Conservation (phyloP, 2,797 vertebrate species). For the Linurgus olivaceus region DNA sequence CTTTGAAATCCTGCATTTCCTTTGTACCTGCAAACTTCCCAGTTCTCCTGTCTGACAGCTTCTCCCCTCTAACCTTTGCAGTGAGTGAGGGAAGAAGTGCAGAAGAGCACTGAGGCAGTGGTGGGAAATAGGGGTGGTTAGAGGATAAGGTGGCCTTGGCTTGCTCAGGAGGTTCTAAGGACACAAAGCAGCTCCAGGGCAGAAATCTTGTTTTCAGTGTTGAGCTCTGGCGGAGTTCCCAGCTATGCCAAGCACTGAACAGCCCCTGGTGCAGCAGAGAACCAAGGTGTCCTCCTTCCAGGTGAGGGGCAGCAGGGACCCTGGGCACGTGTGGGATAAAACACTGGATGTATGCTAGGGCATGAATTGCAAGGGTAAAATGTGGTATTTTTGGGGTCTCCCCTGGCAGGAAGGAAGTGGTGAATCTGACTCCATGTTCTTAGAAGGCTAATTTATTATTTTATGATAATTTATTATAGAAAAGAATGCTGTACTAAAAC, state of each 20-base stretch:
- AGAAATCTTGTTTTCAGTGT: background rate
- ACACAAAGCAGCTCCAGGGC: background rate
- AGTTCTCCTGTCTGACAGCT: background rate
- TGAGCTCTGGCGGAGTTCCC: background rate
- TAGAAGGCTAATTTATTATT: no score
- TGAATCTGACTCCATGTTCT: no score
- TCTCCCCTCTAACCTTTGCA: background rate
- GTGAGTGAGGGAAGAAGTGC: background rate
- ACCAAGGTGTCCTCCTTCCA: accelerated
- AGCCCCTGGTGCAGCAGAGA: background rate
- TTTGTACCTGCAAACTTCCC: background rate
- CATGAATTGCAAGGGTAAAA: background rate
- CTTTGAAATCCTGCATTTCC: slow-evolving; percentile 15
- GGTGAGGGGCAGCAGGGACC: background rate
- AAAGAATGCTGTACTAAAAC: no score
- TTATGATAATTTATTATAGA: no score
- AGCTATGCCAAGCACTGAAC: background rate
- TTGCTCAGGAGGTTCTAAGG: background rate
- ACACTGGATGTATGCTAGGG: background rate
- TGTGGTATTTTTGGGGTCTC: no score
- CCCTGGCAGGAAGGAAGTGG: no score
- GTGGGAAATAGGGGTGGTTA: background rate
- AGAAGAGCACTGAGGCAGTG: background rate
- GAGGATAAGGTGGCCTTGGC: background rate
- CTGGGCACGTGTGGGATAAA: background rate